Percentiles rank a stretch among this genome's conserved stretches.
phyloP scores from a whole-genome alignment of 2,888 invertebrate genomes.

The Idaea biselata region DNA sequence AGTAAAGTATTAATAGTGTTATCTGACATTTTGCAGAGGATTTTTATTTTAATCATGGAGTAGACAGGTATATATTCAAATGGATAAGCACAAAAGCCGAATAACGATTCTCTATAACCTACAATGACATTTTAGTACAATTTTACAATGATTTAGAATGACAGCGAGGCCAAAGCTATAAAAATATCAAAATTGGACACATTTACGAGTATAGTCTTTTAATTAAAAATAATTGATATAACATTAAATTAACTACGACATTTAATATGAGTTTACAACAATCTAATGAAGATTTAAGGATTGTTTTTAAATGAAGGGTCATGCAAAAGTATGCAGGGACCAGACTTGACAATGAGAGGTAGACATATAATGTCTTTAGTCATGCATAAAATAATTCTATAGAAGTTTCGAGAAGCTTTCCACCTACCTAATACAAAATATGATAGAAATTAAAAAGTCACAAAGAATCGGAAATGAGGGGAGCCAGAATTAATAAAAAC shows the following conservation, averaged over 20 bases:
- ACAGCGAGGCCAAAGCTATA: slow-evolving; percentile 41
- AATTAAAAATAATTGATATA: slow-evolving; percentile 4
- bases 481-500: slow-evolving; percentile 54
- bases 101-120: slow-evolving; percentile 38
- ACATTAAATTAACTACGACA: slow-evolving; percentile 38
- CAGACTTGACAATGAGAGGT: slow-evolving; percentile 51
- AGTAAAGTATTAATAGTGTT: too few relatives aligned
- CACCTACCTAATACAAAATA: slow-evolving; percentile 36
- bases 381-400: slow-evolving; percentile 50
- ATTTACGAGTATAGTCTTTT: slow-evolving; percentile 7
- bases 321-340: slow-evolving; percentile 59
- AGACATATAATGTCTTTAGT: slow-evolving; percentile 35
- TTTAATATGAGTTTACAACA: slow-evolving; percentile 37
- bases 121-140: slow-evolving; percentile 32
- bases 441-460: slow-evolving; percentile 49
- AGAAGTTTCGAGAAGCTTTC: slow-evolving; percentile 28
- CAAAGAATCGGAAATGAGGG: slow-evolving; percentile 48
- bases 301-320: slow-evolving; percentile 48
- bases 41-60: slow-evolving; percentile 13
- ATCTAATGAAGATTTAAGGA: slow-evolving; percentile 48
- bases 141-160: slow-evolving; percentile 32
- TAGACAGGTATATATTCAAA: not conserved
- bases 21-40: too few relatives aligned
- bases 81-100: slow-evolving; percentile 42
- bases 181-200: slow-evolving; percentile 15